phyloP scores from a whole-genome alignment of 2,888 invertebrate species.

The Ophioninae sp. region DNA sequence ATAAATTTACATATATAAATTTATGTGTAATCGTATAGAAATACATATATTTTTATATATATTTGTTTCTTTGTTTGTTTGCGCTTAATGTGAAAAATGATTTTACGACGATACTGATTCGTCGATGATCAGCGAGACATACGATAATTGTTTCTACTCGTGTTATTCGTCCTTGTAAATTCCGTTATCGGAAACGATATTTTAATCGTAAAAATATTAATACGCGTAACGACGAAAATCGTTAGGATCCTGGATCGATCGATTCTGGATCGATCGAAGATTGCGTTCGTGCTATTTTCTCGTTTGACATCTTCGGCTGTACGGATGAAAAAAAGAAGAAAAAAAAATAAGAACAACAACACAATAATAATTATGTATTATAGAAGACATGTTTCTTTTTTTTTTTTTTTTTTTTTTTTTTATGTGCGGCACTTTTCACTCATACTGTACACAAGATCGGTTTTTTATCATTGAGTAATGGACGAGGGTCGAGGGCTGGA shows the following conservation, averaged over 20 bases:
- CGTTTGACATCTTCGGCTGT: neutral
- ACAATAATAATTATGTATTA: conserved; percentile 81
- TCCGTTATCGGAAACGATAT: conserved; percentile 15
- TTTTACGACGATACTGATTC: conserved; percentile 67
- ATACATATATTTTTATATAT: too few species aligned
- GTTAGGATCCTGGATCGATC: conserved; percentile 7
- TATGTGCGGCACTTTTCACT: conserved; percentile 73
- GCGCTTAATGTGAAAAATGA: conserved; percentile 67
- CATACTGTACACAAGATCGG: conserved; percentile 73
- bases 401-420: conserved; percentile 45
- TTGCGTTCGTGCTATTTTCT: conserved; percentile 62
- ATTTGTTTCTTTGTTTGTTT: too few species aligned
- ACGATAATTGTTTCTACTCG: conserved; percentile 63
- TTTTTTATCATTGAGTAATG: conserved; percentile 23
- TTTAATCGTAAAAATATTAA: conserved; percentile 40
- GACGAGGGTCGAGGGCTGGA: conserved; percentile 11
- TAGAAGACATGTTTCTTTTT: conserved; percentile 76
- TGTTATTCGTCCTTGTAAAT: conserved; percentile 8
- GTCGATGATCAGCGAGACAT: conserved; percentile 67
- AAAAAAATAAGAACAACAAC: too few species aligned
- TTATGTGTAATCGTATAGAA: too few species aligned
- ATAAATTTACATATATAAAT: neutral
- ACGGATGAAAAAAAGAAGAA: too few species aligned
- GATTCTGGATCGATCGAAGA: conserved; percentile 66
- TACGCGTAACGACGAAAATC: conserved; percentile 38